These are phyloP conservation scores for Heterocephalus glaber DNA, from an alignment of 2,113 vertebrate genomes.

Conservation along the genomic window DNA sequence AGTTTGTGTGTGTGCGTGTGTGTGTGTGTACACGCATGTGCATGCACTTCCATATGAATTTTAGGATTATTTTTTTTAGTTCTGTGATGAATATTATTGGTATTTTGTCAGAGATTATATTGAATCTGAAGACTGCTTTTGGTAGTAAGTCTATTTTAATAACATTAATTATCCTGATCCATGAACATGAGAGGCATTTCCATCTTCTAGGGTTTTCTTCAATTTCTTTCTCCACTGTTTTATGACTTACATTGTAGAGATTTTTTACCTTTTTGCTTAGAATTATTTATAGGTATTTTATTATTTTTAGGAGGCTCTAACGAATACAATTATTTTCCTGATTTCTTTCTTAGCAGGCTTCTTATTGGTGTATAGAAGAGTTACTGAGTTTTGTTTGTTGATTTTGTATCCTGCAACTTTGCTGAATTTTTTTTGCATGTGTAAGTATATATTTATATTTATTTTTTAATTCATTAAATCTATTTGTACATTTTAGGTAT, in stretches of 20 bases:
- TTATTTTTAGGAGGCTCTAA: background rate
- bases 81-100: background rate
- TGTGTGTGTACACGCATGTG: background rate
- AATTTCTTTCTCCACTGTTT: background rate
- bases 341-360: background rate
- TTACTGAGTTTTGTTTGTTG: background rate
- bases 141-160: background rate
- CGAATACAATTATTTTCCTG: background rate
- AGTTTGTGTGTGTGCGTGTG: background rate
- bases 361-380: background rate
- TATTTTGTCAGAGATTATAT: background rate
- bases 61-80: background rate
- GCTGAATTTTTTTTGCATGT: no score
- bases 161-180: background rate
- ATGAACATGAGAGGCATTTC: background rate
- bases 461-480: no score
- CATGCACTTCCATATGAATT: background rate
- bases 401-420: background rate
- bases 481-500: no score
- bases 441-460: no score
- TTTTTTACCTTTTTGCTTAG: background rate
- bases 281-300: background rate
- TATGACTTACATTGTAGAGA: background rate
- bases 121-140: background rate
- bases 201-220: background rate